Base-by-base conservation (phyloP, 2,888 invertebrate species). In the Hoplodrina ambigua region DNA sequence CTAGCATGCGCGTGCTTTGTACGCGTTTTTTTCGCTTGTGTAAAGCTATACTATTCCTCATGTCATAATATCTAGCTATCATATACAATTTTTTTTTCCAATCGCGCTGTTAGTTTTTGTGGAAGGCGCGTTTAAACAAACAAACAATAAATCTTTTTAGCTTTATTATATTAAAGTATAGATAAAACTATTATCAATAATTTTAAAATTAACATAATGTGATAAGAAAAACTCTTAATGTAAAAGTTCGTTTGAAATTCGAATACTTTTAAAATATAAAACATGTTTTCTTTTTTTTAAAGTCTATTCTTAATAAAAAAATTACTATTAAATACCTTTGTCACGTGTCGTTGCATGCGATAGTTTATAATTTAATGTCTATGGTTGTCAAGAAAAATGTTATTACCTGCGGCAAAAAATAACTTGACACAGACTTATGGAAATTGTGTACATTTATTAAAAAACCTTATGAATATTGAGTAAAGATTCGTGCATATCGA, bases 331-430 rank as follows among this genome's bases (percentile, higher is more conserved):
- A 25, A 54, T 46, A 20, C 7, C 20, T 64, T 15, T 19, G n/a
- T 61, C 66, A 57, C 59, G 59, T 78, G 54, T 33, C 19, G 25
- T 20, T 52, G n/a, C 50, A 56, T 52, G 50, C 19, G 44, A 55
- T 2, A 19, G 15, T 19, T 57, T 20, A 25, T 25, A 46, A 52
- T 46, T 50, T 25, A 20, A 49, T 58, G 1, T 33, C 17, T 7
- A n/a, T 41, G 17, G 15, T 69, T 58, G 17, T 25, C 6, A 15
- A 56, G 25, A 76, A 52, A 52, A 53, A 52, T 49, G 2, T 6
- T 13, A 46, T 19, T 19, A 46, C 13, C 41, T 41, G 13, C 10
- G 15, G 13, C 2, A 44, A 59, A 73, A 72, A 58, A 58, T 17
- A 30, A 17, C 15, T 10, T 30, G 46, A 3, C 11, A 41, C 8